Conservation (phyloP, 2,888 invertebrate species). For the Agrotis puta region DNA sequence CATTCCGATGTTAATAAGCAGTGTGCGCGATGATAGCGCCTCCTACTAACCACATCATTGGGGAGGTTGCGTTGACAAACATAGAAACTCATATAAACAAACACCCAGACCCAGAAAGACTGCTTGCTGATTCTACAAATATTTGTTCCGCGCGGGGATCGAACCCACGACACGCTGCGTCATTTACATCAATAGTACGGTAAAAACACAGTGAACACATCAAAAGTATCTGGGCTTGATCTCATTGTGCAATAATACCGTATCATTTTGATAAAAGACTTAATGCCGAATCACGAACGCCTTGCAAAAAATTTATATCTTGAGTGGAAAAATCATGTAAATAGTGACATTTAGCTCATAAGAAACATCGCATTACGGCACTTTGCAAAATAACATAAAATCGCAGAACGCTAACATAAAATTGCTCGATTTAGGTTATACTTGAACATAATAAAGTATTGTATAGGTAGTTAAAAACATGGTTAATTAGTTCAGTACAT, state of each 20-base stretch:
- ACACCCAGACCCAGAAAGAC: too few relatives aligned
- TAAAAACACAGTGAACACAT: slow-evolving; percentile 2
- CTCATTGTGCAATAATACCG: background rate
- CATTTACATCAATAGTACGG: background rate
- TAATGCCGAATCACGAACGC: slow-evolving; percentile 1
- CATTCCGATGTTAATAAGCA: too few relatives aligned
- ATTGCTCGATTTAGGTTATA: background rate
- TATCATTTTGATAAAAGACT: background rate
- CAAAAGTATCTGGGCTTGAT: slow-evolving; percentile 6
- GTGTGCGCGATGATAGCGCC: too few relatives aligned
- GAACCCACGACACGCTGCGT: too few relatives aligned
- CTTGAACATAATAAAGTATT: slow-evolving; percentile 9
- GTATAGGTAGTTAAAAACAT: slow-evolving; percentile 7
- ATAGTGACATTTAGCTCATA: background rate
- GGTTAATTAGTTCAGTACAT: slow-evolving; percentile 6
- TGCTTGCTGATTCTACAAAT: too few relatives aligned
- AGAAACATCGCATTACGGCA: slow-evolving; percentile 36
- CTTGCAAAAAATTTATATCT: background rate
- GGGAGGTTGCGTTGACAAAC: too few relatives aligned
- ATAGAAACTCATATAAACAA: too few relatives aligned
- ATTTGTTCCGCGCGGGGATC: too few relatives aligned
- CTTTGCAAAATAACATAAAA: slow-evolving; percentile 7
- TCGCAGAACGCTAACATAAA: slow-evolving; percentile 43
- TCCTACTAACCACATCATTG: too few relatives aligned
- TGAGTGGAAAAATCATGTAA: background rate